Base-by-base conservation (phyloP, 1,140 invertebrate species). In the Nomia melanderi region DNA sequence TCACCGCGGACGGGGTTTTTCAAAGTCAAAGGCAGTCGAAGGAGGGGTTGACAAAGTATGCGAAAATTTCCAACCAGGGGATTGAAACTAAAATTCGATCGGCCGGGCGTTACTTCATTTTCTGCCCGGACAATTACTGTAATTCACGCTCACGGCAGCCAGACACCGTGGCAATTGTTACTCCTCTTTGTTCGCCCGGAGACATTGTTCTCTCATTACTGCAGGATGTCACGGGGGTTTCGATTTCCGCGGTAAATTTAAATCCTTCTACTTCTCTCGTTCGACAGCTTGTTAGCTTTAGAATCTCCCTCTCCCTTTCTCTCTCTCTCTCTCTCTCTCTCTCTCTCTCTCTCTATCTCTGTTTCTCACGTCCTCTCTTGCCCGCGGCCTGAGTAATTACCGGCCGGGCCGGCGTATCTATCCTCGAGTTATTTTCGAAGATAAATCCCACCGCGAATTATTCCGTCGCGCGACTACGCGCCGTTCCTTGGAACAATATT, bases 231-330 rank as follows among this genome's bases (percentile, higher is more conserved):
- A 50, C 47, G 53, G n/a, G 39, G 77, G 59, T 83, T 83, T 83
- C 76, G 70, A 83, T 78, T 82, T 83, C 76, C 70, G 79, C 59
- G 44, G 65, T 74, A 57, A 64, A 57, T 44, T 78, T 64, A 65
- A 83, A 82, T 83, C 75, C 69, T 83, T 74, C 76, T 57, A 23
- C 66, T 72, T 75, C 44, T 75, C 44, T 47, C 44, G 65, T 82
- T 82, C 78, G 69, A 66, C 56, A 31, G 29, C 70, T 82, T 82
- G 81, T 78, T 82, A 66, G 69, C 80, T 74, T 78, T 83, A 41
- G 59, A n/a, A n/a, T n/a, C n/a, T n/a, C n/a, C n/a, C n/a, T n/a
- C n/a, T n/a, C n/a, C n/a, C n/a, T n/a, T n/a, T n/a, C n/a, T n/a
- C n/a, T n/a, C n/a, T n/a, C n/a, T n/a, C n/a, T n/a, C n/a, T n/a